Conservation (phyloP, 2,113 vertebrate genomes). For the Mastomys coucha region DNA sequence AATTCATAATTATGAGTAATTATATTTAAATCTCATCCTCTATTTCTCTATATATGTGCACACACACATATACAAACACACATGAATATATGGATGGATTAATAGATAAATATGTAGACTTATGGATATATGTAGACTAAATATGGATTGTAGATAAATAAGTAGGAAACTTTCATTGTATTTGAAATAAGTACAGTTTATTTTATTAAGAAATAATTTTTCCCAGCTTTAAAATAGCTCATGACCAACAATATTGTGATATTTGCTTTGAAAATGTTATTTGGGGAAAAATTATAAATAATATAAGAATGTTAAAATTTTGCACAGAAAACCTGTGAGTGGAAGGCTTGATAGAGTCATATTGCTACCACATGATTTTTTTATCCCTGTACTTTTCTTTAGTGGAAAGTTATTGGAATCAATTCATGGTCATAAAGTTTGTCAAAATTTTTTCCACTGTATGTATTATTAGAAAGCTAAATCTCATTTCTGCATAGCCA, state of each 20-base stretch:
- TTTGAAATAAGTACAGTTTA: not conserved
- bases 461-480: conserved; percentile 15
- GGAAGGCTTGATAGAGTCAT: not conserved
- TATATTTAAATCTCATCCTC: not conserved
- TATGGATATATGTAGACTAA: no score
- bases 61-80: no score
- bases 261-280: not conserved
- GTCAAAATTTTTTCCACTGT: not conserved
- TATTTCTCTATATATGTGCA: not conserved
- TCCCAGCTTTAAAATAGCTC: conserved; percentile 16
- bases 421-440: not conserved
- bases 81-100: not conserved
- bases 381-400: not conserved
- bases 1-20: conserved; percentile 22
- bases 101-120: not conserved
- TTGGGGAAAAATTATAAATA: not conserved
- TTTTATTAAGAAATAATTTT: not conserved
- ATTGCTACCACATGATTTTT: not conserved
- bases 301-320: not conserved
- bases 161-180: not conserved
- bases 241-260: conserved; percentile 17
- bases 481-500: conserved; percentile 25
- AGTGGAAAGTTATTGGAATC: not conserved
- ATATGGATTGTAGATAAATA: no score
- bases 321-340: not conserved